These are phyloP conservation scores for Leucoma salicis DNA, from an alignment of 2,888 invertebrate species.

Conservation along the genomic window DNA sequence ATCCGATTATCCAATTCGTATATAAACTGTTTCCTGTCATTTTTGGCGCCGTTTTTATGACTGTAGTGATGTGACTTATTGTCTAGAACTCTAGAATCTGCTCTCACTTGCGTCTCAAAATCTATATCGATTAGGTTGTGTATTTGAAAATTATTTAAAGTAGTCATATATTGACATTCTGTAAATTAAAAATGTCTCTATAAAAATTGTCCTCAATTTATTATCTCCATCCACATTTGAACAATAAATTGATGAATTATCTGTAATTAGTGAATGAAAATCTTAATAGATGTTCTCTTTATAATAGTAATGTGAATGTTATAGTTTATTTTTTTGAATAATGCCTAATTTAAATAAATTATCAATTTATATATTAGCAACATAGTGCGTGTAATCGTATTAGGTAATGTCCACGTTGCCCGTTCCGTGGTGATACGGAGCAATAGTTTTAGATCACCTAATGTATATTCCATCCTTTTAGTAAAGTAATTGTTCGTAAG, in stretches of 20 bases:
- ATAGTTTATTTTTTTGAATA: constrained; percentile 34
- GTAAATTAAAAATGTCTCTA: constrained; percentile 53
- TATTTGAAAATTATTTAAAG: constrained; percentile 54
- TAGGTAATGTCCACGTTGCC: constrained; percentile 57
- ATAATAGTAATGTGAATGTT: constrained; percentile 30
- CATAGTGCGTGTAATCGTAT: constrained; percentile 55
- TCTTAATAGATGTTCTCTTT: constrained; percentile 33
- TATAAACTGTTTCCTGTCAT: constrained; percentile 26
- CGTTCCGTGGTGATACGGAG: constrained; percentile 46
- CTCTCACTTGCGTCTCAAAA: constrained; percentile 51
- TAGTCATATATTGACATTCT: constrained; percentile 56
- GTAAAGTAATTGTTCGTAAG: constrained; percentile 68
- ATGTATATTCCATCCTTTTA: constrained; percentile 82
- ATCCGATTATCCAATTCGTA: constrained; percentile 22
- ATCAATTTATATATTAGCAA: constrained; percentile 57
- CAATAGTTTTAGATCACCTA: constrained; percentile 71
- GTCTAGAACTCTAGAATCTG: constrained; percentile 28
- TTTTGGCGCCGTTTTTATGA: constrained; percentile 27
- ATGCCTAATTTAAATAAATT: constrained; percentile 48
- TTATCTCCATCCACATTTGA: constrained; percentile 77
- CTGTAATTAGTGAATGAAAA: constrained; percentile 45
- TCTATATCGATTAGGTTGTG: constrained; percentile 66
- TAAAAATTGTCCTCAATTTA: constrained; percentile 67
- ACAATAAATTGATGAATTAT: constrained; percentile 65
- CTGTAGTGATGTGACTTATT: constrained; percentile 19